phyloP scores from a whole-genome alignment of 2,888 invertebrate species.

The Zygaena filipendulae region DNA sequence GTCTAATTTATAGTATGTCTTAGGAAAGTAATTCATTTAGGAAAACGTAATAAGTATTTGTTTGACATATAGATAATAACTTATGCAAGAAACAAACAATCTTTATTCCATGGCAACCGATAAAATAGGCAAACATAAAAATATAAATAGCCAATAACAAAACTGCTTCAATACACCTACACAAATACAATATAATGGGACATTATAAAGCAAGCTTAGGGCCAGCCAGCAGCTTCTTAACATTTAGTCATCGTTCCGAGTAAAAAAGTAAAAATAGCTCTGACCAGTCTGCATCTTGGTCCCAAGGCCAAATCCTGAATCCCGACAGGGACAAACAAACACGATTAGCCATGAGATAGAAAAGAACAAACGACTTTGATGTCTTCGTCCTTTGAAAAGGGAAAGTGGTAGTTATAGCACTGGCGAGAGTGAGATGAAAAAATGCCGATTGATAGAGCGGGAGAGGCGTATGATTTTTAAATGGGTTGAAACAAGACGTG shows the following conservation, averaged over 20 bases:
- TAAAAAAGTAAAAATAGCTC: constrained; percentile 66
- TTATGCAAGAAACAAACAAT: too few relatives aligned
- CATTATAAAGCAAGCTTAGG: constrained; percentile 19
- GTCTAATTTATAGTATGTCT: too few relatives aligned
- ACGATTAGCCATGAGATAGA: constrained; percentile 18
- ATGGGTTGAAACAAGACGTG: constrained; percentile 24
- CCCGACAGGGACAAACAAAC: constrained; percentile 28
- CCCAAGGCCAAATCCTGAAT: constrained; percentile 64
- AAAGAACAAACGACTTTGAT: constrained; percentile 26
- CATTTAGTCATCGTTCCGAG: constrained; percentile 62
- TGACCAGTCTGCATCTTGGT: constrained; percentile 54
- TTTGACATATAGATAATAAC: too few relatives aligned
- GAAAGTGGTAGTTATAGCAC: constrained; percentile 58
- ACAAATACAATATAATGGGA: too few relatives aligned
- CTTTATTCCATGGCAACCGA: too few relatives aligned
- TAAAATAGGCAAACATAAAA: too few relatives aligned
- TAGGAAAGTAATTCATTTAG: too few relatives aligned
- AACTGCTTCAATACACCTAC: too few relatives aligned
- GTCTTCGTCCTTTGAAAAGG: constrained; percentile 69
- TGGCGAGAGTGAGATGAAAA: constrained; percentile 65
- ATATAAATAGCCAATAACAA: too few relatives aligned
- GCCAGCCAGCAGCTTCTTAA: constrained; percentile 38
- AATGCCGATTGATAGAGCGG: constrained; percentile 48
- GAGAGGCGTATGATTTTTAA: constrained; percentile 23
- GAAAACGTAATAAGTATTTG: too few relatives aligned